phyloP scores from a whole-genome alignment of 2,113 vertebrate species.

The Pseudorhombus dupliciocellatus region DNA sequence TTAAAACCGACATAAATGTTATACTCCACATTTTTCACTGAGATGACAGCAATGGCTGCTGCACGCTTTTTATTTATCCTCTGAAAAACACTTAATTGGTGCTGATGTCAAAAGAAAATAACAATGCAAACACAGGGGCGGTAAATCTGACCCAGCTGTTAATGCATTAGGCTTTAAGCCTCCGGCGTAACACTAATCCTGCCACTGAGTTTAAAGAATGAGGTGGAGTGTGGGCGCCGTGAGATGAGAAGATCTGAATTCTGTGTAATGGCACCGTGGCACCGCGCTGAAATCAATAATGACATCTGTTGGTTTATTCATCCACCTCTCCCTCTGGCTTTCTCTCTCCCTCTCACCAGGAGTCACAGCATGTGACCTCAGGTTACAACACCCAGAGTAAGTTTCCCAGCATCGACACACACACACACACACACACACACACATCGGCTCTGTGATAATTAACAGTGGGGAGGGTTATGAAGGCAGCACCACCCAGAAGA shows the following conservation, averaged over 20 bases:
- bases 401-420: constrained; percentile 68
- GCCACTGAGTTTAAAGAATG: constrained; percentile 42
- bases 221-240: constrained; percentile 16
- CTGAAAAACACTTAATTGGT: constrained; percentile 13
- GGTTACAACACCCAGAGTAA: constrained; percentile 95
- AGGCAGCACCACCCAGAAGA: constrained; percentile 25
- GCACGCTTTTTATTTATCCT: constrained; percentile 2
- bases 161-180: constrained; percentile 45
- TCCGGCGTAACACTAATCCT: constrained; percentile 39
- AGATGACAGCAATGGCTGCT: background rate
- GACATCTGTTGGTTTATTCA: constrained; percentile 67
- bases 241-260: constrained; percentile 46
- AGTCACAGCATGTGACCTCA: constrained; percentile 91
- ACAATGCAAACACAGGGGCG: constrained; percentile 27
- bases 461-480: constrained; percentile 25
- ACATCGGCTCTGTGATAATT: constrained; percentile 32
- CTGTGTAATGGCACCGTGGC: constrained; percentile 62
- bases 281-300: constrained; percentile 74
- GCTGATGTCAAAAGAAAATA: constrained; percentile 10
- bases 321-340: constrained; percentile 57
- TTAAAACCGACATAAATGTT: constrained; percentile 32
- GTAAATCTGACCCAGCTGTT: constrained; percentile 45
- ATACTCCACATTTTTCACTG: constrained; percentile 14
- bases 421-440: constrained; percentile 22
- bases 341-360: constrained; percentile 77